Base-by-base conservation (phyloP, 2,113 vertebrate genomes). In the Turnix velox region DNA sequence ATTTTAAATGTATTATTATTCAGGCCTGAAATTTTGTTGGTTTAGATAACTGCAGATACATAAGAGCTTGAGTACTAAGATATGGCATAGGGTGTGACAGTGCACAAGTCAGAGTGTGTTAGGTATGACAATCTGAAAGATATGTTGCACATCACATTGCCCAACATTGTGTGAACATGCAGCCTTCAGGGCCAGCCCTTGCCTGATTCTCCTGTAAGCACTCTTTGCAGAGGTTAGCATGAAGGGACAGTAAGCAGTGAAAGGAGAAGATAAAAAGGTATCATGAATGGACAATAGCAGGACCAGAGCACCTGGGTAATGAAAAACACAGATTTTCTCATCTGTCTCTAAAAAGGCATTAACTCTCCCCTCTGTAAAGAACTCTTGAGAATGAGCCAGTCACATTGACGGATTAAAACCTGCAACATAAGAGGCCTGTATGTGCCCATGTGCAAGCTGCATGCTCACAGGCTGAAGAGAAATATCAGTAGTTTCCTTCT, bases 41-140 rank as follows among this genome's bases (percentile, higher is more conserved):
- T 42, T 90, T 93, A 80, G 46, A 58, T 82, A 95, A 84, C 51
- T 77, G 48, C 30, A 69, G 48, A 69, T 48, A 92, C 22, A 61
- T n/a, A 74, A 92, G 16, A 82, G 55, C 25, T 52, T 82, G 59
- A 79, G 40, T 63, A 95, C 85, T 73, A 83, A 52, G 42, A 82
- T 35, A 57, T 23, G 68, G 45, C 42, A 58, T 7, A 42, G 72
- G 42, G 69, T 58, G 68, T 94, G 81, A 80, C 58, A 80, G 28
- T 30, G 31, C 74, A 82, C 73, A 92, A 91, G 75, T 89, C 71
- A 80, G 46, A 93, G 61, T 76, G 75, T 57, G 62, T 92, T 82
- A 79, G 33, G 58, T 65, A 90, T 58, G 94, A 92, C 65, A 88
- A 52, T 52, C 58, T 79, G 72, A 77, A 90, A 84, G 49, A 24